Conservation (phyloP, 2,797 vertebrate genomes). For the Austrolebias charrua region DNA sequence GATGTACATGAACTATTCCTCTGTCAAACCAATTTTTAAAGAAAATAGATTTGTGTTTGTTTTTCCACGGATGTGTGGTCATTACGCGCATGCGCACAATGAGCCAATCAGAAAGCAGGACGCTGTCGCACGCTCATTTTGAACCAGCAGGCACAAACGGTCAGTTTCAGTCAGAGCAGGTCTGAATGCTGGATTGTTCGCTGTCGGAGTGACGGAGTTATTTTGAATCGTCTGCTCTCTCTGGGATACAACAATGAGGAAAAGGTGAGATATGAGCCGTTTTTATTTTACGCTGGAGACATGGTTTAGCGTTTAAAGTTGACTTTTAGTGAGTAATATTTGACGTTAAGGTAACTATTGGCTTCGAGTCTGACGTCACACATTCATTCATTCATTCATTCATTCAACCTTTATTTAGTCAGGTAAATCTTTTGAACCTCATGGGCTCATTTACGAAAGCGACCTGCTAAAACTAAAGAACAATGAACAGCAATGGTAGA, state of each 20-base stretch:
- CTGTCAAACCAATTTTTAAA: no score
- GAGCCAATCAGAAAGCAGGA: slow-evolving; percentile 71
- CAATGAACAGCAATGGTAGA: no score
- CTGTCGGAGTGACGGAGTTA: no score
- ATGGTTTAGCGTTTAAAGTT: not conserved
- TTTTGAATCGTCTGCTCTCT: not conserved
- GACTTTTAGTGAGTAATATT: no score
- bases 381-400: no score
- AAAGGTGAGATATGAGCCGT: slow-evolving; percentile 58
- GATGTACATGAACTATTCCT: no score
- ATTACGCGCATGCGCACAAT: not conserved
- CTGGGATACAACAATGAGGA: slow-evolving; percentile 71
- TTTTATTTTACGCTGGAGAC: fast-evolving
- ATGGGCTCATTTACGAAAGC: no score
- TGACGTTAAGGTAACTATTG: not conserved
- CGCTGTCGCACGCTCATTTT: slow-evolving; percentile 66
- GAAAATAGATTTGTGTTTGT: no score
- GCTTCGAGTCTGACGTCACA: not conserved
- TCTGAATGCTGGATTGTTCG: not conserved
- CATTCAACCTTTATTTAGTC: no score
- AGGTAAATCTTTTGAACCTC: no score
- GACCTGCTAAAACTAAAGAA: no score
- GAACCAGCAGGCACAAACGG: slow-evolving; percentile 58
- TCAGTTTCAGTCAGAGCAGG: slow-evolving; percentile 1
- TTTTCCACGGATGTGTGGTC: fast-evolving